Evolutionary conservation across 2,888 invertebrate genomes (phyloP).

Genomic region (Abrostola triplasia): DNA sequence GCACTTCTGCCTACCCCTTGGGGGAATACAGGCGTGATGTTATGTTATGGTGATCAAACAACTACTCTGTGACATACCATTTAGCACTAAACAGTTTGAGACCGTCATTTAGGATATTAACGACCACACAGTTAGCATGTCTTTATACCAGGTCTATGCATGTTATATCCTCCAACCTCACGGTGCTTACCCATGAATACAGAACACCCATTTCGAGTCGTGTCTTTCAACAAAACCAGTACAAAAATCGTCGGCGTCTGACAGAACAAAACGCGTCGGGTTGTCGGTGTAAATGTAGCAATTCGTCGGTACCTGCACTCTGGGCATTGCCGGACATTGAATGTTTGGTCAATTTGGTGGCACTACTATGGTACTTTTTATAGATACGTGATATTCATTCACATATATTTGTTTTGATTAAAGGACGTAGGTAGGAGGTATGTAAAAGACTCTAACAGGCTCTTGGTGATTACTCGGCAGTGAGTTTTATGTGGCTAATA

Average conservation of each 20-base stretch:
- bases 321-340: constrained; percentile 58
- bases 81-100: too few relatives aligned
- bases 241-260: constrained; percentile 37
- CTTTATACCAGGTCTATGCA: constrained; percentile 3
- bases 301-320: constrained; percentile 53
- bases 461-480: too few relatives aligned
- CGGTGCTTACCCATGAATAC: constrained; percentile 23
- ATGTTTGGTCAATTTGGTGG: constrained; percentile 68
- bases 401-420: background rate
- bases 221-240: constrained; percentile 35
- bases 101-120: background rate
- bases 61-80: too few relatives aligned
- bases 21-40: too few relatives aligned
- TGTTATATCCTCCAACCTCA: constrained; percentile 6
- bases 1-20: too few relatives aligned
- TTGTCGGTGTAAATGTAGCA: constrained; percentile 61
- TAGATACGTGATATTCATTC: background rate
- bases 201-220: constrained; percentile 19
- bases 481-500: background rate
- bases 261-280: constrained; percentile 51
- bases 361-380: constrained; percentile 54
- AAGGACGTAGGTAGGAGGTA: too few relatives aligned
- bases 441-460: too few relatives aligned
- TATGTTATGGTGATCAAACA: too few relatives aligned
- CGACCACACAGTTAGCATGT: background rate